phyloP scores from a whole-genome alignment of 30 jellyfish, hydroid and myxozoan genomes.

The Cassiopea andromeda region DNA sequence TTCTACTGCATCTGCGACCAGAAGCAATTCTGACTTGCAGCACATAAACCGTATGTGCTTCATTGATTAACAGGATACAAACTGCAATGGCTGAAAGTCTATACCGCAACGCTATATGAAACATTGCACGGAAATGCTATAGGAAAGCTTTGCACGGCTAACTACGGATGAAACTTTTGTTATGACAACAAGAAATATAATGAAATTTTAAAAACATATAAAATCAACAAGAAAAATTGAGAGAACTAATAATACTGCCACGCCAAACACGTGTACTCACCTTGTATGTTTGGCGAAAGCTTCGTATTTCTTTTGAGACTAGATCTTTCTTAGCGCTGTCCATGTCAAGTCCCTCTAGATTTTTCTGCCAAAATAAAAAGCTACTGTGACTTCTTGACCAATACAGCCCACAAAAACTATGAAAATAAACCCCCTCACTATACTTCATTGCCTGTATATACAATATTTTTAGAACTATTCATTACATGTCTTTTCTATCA shows the following conservation, averaged over 20 bases:
- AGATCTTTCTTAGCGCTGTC: conserved; percentile 93
- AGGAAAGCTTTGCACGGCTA: background rate
- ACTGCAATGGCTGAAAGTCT: background rate
- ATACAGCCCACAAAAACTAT: no score
- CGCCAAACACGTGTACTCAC: conserved; percentile 45
- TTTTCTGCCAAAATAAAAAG: conserved; percentile 61
- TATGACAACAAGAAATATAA: background rate
- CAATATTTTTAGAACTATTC: no score
- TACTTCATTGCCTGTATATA: no score
- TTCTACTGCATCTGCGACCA: background rate
- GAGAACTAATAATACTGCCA: background rate
- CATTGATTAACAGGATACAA: background rate
- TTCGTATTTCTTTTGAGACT: conserved; percentile 97
- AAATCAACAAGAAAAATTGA: background rate
- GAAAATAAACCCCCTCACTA: no score
- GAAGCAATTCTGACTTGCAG: background rate
- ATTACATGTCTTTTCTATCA: no score
- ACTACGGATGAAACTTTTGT: background rate
- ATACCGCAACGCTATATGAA: background rate
- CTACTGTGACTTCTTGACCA: background rate
- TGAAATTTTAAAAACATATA: background rate
- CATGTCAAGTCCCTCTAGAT: conserved; percentile 98
- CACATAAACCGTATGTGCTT: background rate
- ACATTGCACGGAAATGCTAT: background rate
- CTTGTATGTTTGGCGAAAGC: conserved; percentile 96